Evolutionary conservation across 2,113 vertebrate species (phyloP).

Genomic region (Osmerus mordax): DNA sequence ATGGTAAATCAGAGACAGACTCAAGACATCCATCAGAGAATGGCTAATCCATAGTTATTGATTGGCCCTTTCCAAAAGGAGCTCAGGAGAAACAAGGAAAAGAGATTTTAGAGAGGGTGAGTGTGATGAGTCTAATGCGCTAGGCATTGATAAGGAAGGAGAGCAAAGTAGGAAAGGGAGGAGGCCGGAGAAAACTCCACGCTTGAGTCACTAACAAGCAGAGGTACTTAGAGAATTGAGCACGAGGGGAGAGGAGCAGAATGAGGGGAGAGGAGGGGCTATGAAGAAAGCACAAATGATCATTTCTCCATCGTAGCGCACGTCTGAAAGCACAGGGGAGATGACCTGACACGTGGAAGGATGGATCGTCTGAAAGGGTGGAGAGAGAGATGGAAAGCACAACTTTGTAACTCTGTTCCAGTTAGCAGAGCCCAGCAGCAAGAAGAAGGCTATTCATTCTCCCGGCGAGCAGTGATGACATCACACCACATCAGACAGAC

Average conservation of each 20-base stretch:
- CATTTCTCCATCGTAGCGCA: constrained; percentile 29
- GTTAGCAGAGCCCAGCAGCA: not conserved
- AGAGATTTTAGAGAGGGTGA: not conserved
- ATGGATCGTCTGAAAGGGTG: constrained; percentile 2
- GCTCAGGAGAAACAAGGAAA: not conserved
- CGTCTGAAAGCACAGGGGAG: not conserved
- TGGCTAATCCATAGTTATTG: not conserved
- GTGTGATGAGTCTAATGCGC: not conserved
- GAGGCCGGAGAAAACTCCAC: not conserved
- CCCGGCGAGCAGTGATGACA: not conserved
- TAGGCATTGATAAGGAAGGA: too few species aligned
- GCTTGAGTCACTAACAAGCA: not conserved
- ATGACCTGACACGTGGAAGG: constrained; percentile 9
- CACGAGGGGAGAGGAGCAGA: not conserved
- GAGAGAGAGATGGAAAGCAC: not conserved
- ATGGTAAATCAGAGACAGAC: too few species aligned
- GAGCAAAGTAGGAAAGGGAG: not conserved
- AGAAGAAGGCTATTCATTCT: not conserved
- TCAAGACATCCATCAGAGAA: not conserved
- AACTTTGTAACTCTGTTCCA: not conserved
- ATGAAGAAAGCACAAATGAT: constrained; percentile 16
- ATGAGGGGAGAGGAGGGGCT: not conserved
- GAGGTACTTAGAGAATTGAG: not conserved
- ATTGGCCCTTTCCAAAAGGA: not conserved
- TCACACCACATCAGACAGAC: not conserved